These are phyloP conservation scores for Stenoptilia bipunctidactyla DNA, from an alignment of 2,888 invertebrate species.

Conservation along the genomic window DNA sequence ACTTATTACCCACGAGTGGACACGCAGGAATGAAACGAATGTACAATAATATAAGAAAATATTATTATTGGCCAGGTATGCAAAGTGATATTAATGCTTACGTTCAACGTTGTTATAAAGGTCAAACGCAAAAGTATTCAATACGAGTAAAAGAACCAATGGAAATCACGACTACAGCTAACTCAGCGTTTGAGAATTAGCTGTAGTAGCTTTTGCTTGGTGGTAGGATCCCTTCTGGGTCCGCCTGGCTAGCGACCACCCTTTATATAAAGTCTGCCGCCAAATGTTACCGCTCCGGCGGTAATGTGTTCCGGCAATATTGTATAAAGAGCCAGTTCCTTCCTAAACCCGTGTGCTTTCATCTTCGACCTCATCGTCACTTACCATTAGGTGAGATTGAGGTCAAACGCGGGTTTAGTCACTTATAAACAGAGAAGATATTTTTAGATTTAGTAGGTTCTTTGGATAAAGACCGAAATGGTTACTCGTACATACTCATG, in stretches of 20 bases:
- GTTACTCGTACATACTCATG: constrained; percentile 6
- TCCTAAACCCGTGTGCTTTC: too few species aligned
- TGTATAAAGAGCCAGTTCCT: too few species aligned
- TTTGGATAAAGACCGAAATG: constrained; percentile 4
- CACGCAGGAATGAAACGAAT: constrained; percentile 9
- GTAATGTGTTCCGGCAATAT: too few species aligned
- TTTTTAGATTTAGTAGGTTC: constrained; percentile 11
- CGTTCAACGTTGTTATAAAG: constrained; percentile 11
- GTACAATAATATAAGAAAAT: constrained; percentile 8
- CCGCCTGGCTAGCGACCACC: too few species aligned
- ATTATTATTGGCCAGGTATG: constrained; percentile 8
- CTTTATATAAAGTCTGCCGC: too few species aligned
- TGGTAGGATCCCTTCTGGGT: too few species aligned
- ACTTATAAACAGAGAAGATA: too few species aligned
- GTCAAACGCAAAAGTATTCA: constrained; percentile 11
- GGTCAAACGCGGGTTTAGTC: too few species aligned
- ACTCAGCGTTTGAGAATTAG: constrained; percentile 8
- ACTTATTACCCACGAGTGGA: constrained; percentile 11
- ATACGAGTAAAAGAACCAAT: constrained; percentile 7
- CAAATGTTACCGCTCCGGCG: too few species aligned
- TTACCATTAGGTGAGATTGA: too few species aligned
- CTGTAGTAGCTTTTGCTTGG: too few species aligned
- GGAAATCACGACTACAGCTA: constrained; percentile 9
- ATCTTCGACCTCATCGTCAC: too few species aligned
- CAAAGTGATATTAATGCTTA: constrained; percentile 12